Base-by-base conservation (phyloP, 2,888 invertebrate genomes). In the Drosophila histrio region DNA sequence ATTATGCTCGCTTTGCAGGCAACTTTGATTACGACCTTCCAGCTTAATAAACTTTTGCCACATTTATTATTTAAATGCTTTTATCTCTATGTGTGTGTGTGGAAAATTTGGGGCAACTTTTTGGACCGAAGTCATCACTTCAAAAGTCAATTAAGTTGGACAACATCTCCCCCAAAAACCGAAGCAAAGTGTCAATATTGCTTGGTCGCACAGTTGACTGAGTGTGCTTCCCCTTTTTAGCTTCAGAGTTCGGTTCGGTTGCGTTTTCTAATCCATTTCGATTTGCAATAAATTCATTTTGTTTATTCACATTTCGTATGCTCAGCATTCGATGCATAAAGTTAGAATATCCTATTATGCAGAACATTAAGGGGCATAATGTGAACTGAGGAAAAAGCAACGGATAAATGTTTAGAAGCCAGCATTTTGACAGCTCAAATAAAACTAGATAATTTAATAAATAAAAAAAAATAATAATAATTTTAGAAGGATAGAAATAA, bases 281-380 rank as follows among this genome's bases (percentile, higher is more conserved):
- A 89, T 84, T 88, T 77, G 79, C 78, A 77, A 88, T 88, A 83
- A 89, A 89, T 80, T 89, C 73, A 78, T 69, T 74, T 79, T 54
- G 65, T 79, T 71, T 81, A 79, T 76, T 72, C 66, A 72, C 76
- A 77, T 77, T 81, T 73, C 59, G 71, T 62, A 76, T 72, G 68
- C 64, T 63, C 39, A 57, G 30, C 66, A 63, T 36, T 50, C 56
- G 28, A 38, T 9, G 19, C 11, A 41, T 36, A 32, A 50, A 65
- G 21, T 53, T 41, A 41, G 17, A 15, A 54, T 54, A 43, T 17
- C 43, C 54, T 43, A 19, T 38, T 26, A 39, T 21, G 3, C n/a
- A 7, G 1, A 6, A 36, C 7, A 11, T 26, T 26, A 15, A 5
- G 3, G n/a, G 21, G 15, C 11, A 22, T 41, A 26, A 9, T 22